These are phyloP conservation scores for Trichonephila inaurata DNA, from an alignment of 1,140 invertebrate species.

Conservation along the genomic window DNA sequence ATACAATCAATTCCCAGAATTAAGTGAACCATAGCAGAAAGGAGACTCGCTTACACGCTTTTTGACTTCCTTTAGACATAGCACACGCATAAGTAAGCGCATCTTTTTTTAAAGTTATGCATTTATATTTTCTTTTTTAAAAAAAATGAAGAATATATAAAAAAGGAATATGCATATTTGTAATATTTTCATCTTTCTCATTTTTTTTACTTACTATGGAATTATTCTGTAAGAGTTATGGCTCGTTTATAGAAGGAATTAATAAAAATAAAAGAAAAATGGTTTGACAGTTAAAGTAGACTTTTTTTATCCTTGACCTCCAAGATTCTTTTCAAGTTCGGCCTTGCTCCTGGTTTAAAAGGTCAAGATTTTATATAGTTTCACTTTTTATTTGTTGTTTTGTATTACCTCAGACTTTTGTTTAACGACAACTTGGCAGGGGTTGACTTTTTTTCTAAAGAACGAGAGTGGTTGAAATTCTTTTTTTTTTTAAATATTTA, in stretches of 20 bases:
- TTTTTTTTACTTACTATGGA: not conserved
- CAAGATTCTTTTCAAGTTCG: not conserved
- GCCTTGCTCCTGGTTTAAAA: constrained; percentile 28
- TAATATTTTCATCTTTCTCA: not conserved
- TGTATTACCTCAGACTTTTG: not conserved
- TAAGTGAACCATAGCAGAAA: not conserved
- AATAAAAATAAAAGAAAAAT: not conserved
- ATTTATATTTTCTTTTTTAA: not conserved
- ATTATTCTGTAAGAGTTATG: constrained; percentile 5
- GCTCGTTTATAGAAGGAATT: not conserved
- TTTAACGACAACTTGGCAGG: constrained; percentile 40
- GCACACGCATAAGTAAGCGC: not conserved
- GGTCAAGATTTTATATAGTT: constrained; percentile 27
- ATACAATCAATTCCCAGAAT: not conserved
- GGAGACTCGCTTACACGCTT: not conserved
- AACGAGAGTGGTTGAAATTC: not conserved
- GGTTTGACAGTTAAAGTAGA: constrained; percentile 9
- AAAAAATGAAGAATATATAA: not conserved
- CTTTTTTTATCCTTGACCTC: constrained; percentile 11
- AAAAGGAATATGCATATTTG: not conserved
- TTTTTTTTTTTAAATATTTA: not conserved
- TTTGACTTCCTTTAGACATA: not conserved
- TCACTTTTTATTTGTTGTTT: not conserved
- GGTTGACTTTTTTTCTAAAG: not conserved
- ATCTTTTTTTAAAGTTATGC: not conserved